A percentile compares a stretch with the other conserved stretches of the same genome.
These are phyloP conservation scores for Florisuga fusca DNA, from an alignment of 2,797 vertebrate genomes.

Conservation along the genomic window DNA sequence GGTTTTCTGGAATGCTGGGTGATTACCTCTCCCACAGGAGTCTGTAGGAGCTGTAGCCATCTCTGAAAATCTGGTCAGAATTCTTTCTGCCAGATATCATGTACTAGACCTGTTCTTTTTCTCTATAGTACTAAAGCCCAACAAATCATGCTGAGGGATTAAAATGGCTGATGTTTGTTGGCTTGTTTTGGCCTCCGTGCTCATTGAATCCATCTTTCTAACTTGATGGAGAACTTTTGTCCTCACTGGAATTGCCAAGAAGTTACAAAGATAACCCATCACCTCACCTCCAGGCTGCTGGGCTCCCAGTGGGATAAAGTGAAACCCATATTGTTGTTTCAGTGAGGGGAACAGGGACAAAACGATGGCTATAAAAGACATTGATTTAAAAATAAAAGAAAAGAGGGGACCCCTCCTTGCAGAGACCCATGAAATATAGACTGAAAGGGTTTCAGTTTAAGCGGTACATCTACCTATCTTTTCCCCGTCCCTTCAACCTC, in stretches of 20 bases:
- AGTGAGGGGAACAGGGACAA: slow-evolving; percentile 37
- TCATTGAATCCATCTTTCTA: slow-evolving; percentile 45
- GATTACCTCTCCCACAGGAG: neutral
- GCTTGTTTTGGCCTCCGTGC: slow-evolving; percentile 5
- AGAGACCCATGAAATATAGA: slow-evolving; percentile 73
- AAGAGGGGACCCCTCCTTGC: slow-evolving; percentile 34
- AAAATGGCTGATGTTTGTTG: neutral
- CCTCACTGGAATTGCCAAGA: slow-evolving; percentile 50
- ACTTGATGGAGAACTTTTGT: slow-evolving; percentile 64
- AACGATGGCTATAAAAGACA: slow-evolving; percentile 64
- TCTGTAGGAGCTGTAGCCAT: neutral
- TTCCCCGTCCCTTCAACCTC: neutral
- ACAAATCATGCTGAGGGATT: neutral
- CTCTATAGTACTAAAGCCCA: neutral
- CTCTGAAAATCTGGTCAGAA: neutral
- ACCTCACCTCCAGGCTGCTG: slow-evolving; percentile 67
- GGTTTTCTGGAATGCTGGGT: neutral
- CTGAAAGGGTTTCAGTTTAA: slow-evolving; percentile 53
- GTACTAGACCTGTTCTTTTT: neutral
- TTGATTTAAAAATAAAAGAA: slow-evolving; percentile 63
- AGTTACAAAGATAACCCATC: slow-evolving; percentile 47
- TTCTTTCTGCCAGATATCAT: neutral
- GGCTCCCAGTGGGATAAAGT: slow-evolving; percentile 66
- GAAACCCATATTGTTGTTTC: slow-evolving; percentile 67
- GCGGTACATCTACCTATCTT: neutral